Base-by-base conservation (phyloP, 2,797 vertebrate species). In the Diplodus sargus region DNA sequence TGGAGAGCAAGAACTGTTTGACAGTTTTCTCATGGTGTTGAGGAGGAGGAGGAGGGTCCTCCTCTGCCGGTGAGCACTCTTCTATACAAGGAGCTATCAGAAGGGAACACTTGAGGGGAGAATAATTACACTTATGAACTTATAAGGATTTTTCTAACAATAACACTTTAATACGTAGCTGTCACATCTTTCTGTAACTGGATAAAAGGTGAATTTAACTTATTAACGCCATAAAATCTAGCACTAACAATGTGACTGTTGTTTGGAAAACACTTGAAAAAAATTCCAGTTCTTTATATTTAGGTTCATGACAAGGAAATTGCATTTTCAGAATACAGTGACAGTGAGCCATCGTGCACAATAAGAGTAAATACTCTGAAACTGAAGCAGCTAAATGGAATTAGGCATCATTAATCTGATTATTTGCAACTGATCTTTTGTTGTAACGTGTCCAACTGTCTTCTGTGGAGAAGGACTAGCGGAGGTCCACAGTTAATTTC, bases 11-110 rank as follows among this genome's bases (percentile, higher is more conserved):
- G 58, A 70, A 28, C 52, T 60, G 66, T 78, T 78, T 75, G 71
- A 76, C 69, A 70, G 67, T 62, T 42, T 52, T 59, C 6, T 30
- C 18, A 22, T 57, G 20, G 51, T 72, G 28, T 49, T 78, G 74
- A 56, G 68, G 72, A 82, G 60, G 60, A 64, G 30, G 60, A 74
- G 20, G 4, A 28, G 49, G 60, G 53, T 70, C 28, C 22, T 83
- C 58, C 16, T 73, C 22, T 34, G 30, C 28, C 22, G 5, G 59
- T 30, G 60, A 67, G 20, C 5, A 23, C 57, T 67, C 28, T 68
- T 75, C 70, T 74, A 69, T 65, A 78, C 70, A 86, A 74, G 74
- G 57, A 78, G 74, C 42, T 70, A 15, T 42, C 30, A 66, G 45
- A 59, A 11, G 42, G 11, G 0, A 65, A 30, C 20, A 52, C 18